Percentiles rank a stretch among this genome's conserved stretches.
Evolutionary conservation across 2,888 invertebrate genomes (phyloP).

Genomic region (Athalia rosae): DNA sequence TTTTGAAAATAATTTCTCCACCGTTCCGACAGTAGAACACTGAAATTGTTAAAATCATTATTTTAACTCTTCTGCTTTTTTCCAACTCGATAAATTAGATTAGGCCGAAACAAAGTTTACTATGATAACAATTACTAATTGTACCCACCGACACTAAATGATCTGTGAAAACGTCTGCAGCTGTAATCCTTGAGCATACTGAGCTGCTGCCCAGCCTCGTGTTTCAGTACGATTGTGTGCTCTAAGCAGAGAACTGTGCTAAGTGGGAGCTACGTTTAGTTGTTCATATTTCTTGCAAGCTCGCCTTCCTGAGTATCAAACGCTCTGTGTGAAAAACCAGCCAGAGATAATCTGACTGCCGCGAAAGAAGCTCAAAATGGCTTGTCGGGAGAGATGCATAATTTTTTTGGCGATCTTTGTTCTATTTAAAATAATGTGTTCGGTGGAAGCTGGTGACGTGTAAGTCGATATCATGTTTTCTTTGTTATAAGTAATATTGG

Average conservation of each 20-base stretch:
- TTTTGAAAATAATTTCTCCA: constrained; percentile 16
- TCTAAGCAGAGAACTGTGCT: constrained; percentile 52
- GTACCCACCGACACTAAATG: constrained; percentile 7
- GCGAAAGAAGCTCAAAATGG: constrained; percentile 62
- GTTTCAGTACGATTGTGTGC: constrained; percentile 49
- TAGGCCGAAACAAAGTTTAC: constrained; percentile 11
- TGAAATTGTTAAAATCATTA: constrained; percentile 9
- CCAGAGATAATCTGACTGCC: constrained; percentile 62
- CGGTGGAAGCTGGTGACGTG: constrained; percentile 6
- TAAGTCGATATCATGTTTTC: constrained; percentile 18
- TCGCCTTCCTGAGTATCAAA: constrained; percentile 59
- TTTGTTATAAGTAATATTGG: constrained; percentile 11
- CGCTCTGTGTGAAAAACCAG: constrained; percentile 59
- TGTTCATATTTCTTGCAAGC: constrained; percentile 62
- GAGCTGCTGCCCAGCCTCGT: constrained; percentile 55
- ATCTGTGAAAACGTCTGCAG: constrained; percentile 47
- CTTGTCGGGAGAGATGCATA: constrained; percentile 47
- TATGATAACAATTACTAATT: constrained; percentile 23
- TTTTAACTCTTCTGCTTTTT: not conserved
- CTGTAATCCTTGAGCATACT: constrained; percentile 58
- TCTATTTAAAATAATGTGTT: constrained; percentile 19
- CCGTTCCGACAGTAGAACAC: not conserved
- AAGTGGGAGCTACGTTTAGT: constrained; percentile 66
- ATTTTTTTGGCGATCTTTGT: constrained; percentile 36
- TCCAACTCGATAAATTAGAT: constrained; percentile 1